A percentile compares a stretch with the other conserved stretches of the same genome.
phyloP scores from a whole-genome alignment of 2,888 invertebrate species.

The Polietes domitor region DNA sequence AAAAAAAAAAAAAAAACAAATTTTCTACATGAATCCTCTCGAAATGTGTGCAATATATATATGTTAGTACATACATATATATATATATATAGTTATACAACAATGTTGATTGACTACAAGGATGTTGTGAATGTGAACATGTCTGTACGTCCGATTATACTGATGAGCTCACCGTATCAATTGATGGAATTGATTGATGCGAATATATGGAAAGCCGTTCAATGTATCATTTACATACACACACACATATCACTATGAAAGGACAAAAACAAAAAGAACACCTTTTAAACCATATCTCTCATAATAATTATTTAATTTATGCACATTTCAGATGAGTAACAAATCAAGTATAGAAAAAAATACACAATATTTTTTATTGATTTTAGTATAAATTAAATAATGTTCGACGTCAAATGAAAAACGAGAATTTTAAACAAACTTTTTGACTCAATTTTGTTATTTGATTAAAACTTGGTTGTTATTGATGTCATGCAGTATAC shows the following conservation, averaged over 20 bases:
- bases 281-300: background rate
- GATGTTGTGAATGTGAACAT: background rate
- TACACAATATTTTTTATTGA: constrained; percentile 4
- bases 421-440: background rate
- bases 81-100: too few species aligned
- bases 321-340: background rate
- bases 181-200: constrained; percentile 31
- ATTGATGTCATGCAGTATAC: too few species aligned
- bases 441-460: background rate
- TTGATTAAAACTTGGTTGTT: too few species aligned
- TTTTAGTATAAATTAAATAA: background rate
- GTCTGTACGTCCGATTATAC: background rate
- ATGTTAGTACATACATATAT: too few species aligned
- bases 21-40: too few species aligned
- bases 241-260: background rate
- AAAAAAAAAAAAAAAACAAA: too few species aligned
- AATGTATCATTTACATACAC: background rate
- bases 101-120: constrained; percentile 2
- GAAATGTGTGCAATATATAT: too few species aligned
- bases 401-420: background rate
- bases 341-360: background rate
- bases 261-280: background rate
- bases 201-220: background rate
- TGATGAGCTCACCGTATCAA: constrained; percentile 8
- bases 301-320: constrained; percentile 19